These are phyloP conservation scores for Drosophila tanythrix DNA, from an alignment of 2,888 invertebrate species.

Conservation along the genomic window DNA sequence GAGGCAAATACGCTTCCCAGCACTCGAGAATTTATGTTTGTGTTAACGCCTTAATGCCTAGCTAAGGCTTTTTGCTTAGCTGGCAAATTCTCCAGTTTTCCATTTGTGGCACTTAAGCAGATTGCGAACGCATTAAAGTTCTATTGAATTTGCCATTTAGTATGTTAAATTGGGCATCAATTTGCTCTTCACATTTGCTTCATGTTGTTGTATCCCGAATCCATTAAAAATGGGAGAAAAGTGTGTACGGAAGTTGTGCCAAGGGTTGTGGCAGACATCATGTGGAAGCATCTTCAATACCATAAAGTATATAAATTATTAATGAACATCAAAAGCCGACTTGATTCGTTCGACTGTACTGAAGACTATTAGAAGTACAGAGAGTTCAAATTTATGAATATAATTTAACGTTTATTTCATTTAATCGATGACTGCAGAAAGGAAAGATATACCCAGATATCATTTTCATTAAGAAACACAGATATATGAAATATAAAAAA, in stretches of 20 bases:
- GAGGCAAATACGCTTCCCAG: constrained; percentile 23
- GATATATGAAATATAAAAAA: not conserved
- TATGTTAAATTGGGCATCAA: constrained; percentile 14
- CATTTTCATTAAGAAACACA: too few relatives aligned
- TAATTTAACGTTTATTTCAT: not conserved
- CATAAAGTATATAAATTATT: not conserved
- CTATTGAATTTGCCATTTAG: constrained; percentile 17
- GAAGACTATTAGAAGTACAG: not conserved
- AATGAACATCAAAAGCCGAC: not conserved
- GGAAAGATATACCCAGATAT: too few relatives aligned
- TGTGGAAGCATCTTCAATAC: too few relatives aligned
- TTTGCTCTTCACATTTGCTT: not conserved
- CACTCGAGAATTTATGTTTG: constrained; percentile 50
- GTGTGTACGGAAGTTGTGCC: not conserved
- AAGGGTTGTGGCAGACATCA: not conserved
- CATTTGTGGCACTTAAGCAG: constrained; percentile 19
- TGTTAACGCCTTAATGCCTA: constrained; percentile 48
- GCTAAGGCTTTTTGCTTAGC: constrained; percentile 35
- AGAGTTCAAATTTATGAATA: rapidly evolving
- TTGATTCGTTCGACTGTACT: rapidly evolving
- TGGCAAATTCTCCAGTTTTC: constrained; percentile 8
- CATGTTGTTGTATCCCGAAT: not conserved
- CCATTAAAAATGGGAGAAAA: not conserved
- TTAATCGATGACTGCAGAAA: not conserved
- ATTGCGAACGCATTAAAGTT: constrained; percentile 33